Evolutionary conservation across 2,888 invertebrate species (phyloP).

Genomic region (Cremastinae sp.): DNA sequence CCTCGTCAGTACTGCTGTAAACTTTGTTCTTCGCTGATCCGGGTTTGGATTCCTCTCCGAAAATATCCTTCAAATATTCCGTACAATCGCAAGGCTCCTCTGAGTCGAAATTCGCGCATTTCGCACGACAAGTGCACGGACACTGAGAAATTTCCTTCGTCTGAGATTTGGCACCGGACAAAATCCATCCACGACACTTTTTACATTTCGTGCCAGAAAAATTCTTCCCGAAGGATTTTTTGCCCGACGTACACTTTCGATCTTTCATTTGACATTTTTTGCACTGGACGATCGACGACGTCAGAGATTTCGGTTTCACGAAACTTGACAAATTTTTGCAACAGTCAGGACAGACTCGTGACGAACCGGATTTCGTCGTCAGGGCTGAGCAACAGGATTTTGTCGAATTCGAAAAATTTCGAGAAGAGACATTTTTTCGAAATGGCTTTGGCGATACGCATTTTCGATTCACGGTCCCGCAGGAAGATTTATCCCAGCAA

Average conservation of each 20-base stretch:
- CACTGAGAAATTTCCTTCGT: conserved; percentile 38
- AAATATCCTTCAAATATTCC: conserved; percentile 28
- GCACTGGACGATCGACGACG: conserved; percentile 8
- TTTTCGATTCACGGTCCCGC: too few species aligned
- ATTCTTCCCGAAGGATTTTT: background rate
- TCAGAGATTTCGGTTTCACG: conserved; percentile 16
- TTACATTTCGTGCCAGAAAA: conserved; percentile 5
- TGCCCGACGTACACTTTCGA: background rate
- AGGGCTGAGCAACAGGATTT: conserved; percentile 35
- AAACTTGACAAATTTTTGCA: conserved; percentile 21
- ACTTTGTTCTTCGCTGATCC: conserved; percentile 27
- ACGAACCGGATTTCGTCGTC: conserved; percentile 14
- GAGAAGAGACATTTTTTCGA: background rate
- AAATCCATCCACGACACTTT: conserved; percentile 24
- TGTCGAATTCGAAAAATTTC: too few species aligned
- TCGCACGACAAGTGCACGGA: conserved; percentile 65
- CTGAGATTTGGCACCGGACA: background rate
- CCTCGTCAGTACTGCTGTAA: conserved; percentile 67
- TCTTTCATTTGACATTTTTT: conserved; percentile 31
- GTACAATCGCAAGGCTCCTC: conserved; percentile 64
- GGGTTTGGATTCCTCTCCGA: conserved; percentile 57
- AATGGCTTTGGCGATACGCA: too few species aligned
- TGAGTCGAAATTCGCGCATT: conserved; percentile 60
- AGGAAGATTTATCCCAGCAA: too few species aligned
- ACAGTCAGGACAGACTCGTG: conserved; percentile 23